Base-by-base conservation (phyloP, 2,888 invertebrate genomes). In the Conus canariensis region DNA sequence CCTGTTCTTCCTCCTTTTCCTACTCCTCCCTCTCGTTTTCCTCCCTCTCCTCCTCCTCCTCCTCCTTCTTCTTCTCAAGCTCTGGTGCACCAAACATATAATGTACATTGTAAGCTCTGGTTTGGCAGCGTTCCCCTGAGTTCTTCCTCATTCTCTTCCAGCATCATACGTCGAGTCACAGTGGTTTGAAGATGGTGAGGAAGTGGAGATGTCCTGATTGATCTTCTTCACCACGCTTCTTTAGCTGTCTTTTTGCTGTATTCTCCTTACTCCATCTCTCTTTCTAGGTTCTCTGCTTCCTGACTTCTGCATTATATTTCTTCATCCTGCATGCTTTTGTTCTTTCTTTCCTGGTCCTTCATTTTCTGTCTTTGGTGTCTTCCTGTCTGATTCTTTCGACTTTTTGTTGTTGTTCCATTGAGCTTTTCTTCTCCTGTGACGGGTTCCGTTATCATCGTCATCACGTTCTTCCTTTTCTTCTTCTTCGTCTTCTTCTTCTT, bases 81-180 rank as follows among this genome's bases (percentile, higher is more conserved):
- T 4, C 45, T 45, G 45, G 45, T 45, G 45, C 45, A 45, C 60
- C 16, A 16, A 64, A 64, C 60, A 64, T 10, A 16, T 1, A 64
- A 1, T 64, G 60, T 64, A 14, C 60, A 16, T 64, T 64, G 60
- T 5, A 1, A 45, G 10, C 16, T 64, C 60, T 64, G 60, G 60
- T 16, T 64, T 4, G 60, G 45, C 45, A 64, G 60, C 60, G 60
- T 14, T 16, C 16, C 60, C 60, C 60, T 64, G 60, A 64, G 12
- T 16, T 10, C 10, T 16, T 16, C 16, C 12, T 64, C 60, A 64
- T 1, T 64, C 6, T 45, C 60, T 10, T 64, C 6, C 60, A 64
- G 60, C 60, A 45, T 56, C 67, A 6, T n/a, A 70, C 70, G 87
- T 87, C 70, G 87, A 87, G 87, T 87, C 87, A 87, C n/a, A 70